These are phyloP conservation scores for Thomomys bottae DNA, from an alignment of 2,113 vertebrate genomes.

Conservation along the genomic window DNA sequence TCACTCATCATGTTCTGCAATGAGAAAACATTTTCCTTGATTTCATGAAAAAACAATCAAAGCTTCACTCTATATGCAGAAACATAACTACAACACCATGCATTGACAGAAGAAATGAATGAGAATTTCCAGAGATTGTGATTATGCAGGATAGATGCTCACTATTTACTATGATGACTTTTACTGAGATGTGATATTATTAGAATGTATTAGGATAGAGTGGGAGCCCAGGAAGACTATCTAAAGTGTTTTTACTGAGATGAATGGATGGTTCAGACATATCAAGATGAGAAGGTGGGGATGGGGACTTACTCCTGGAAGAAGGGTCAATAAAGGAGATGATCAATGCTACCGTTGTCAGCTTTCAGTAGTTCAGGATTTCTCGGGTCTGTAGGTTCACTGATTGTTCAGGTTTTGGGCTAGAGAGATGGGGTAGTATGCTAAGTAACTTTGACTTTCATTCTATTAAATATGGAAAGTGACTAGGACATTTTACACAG, in stretches of 20 bases:
- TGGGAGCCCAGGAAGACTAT: background rate
- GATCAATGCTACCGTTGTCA: background rate
- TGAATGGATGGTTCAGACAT: background rate
- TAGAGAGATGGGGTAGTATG: background rate
- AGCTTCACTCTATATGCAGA: background rate
- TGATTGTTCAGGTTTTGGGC: background rate
- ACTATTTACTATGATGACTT: background rate
- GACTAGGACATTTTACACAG: background rate
- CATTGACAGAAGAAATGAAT: too few relatives aligned
- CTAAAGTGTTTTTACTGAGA: background rate
- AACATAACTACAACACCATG: background rate
- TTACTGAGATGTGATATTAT: background rate
- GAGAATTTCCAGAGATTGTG: background rate
- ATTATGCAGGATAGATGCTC: background rate
- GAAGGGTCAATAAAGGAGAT: background rate
- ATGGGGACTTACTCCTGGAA: background rate
- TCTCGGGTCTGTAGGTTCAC: background rate
- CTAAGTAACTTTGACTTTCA: background rate
- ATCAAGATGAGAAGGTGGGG: background rate
- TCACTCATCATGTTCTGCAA: background rate
- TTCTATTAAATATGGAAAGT: background rate
- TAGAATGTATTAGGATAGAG: rapidly evolving
- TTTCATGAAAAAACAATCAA: background rate
- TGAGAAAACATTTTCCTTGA: background rate
- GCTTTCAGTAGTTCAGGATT: background rate